Base-by-base conservation (phyloP, 2,113 vertebrate genomes). In the Chauna torquata region DNA sequence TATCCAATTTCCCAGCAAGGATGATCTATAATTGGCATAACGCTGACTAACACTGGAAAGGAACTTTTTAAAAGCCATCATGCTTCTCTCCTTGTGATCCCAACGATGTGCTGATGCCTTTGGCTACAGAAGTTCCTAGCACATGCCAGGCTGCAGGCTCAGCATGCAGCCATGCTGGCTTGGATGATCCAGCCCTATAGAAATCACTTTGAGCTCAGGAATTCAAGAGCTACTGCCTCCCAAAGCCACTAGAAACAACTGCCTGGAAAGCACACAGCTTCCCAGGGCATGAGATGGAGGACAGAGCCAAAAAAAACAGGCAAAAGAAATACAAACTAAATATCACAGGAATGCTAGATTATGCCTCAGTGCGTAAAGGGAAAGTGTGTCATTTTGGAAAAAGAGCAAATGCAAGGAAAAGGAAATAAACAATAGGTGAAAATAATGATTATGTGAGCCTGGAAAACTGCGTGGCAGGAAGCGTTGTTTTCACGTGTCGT, bases 131-230 rank as follows among this genome's bases (percentile, higher is more conserved):
- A 58, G 44, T 36, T 70, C 68, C 36, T 40, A 69, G 62, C 58
- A 65, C 58, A 64, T 1, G 0, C 11, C 0, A 3, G 45, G 8
- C 80, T 77, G 79, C 36, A 30, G 54, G 75, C 65, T 34, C 6
- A 0, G 25, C 1, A 1, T 20, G 58, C n/a, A 82, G 81, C 38
- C 38, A 9, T 0, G 2, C 70, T 0, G 0, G 11, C 49, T 27
- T 20, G 30, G 27, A 32, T 58, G 42, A 58, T 28, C 24, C 10
- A 2, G 45, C 52, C 74, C 49, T 61, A 59, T 0, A 32, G 18
- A 81, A 76, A 49, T 36, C 44, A 23, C 25, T 50, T 79, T 28
- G 19, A 15, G 32, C 42, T 54, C 2, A 9, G 57, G 81, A 92
- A 69, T 38, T 59, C 36, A 7, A 0, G 38, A 87, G 69, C 66